phyloP scores from a whole-genome alignment of 2,888 invertebrate genomes.

The Griposia aprilina region DNA sequence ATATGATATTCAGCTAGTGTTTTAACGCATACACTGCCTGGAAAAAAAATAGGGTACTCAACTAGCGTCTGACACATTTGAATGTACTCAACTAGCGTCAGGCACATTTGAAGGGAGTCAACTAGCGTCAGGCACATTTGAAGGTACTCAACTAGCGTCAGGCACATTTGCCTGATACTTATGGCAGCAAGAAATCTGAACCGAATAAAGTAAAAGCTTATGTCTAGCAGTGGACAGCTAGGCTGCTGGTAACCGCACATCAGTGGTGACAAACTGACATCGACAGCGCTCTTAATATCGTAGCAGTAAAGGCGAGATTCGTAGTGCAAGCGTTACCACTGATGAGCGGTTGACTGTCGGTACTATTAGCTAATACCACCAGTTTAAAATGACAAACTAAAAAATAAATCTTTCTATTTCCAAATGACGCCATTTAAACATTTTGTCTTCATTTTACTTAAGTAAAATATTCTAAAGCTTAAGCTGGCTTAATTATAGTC shows the following conservation, averaged over 20 bases:
- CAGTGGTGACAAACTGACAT: background rate
- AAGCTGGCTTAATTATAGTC: conserved; percentile 59
- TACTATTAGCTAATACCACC: background rate
- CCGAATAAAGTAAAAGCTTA: background rate
- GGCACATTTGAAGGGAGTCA: background rate
- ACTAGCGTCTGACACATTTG: background rate
- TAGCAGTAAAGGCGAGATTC: background rate
- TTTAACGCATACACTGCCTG: no score
- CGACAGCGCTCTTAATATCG: background rate
- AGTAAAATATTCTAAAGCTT: conserved; percentile 39
- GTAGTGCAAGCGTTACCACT: background rate
- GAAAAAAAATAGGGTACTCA: background rate
- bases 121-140: background rate
- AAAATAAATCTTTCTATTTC: conserved; percentile 2
- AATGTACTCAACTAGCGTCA: background rate
- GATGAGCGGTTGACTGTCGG: background rate
- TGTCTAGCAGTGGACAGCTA: background rate
- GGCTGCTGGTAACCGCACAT: background rate
- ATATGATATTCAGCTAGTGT: background rate
- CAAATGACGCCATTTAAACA: conserved; percentile 4
- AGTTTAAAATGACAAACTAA: background rate
- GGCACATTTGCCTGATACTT: background rate
- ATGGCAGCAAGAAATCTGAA: background rate
- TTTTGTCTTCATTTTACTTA: conserved; percentile 20
- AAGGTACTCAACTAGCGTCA: no score